Conservation (phyloP, 2,113 vertebrate genomes). For the Tinamus guttatus region DNA sequence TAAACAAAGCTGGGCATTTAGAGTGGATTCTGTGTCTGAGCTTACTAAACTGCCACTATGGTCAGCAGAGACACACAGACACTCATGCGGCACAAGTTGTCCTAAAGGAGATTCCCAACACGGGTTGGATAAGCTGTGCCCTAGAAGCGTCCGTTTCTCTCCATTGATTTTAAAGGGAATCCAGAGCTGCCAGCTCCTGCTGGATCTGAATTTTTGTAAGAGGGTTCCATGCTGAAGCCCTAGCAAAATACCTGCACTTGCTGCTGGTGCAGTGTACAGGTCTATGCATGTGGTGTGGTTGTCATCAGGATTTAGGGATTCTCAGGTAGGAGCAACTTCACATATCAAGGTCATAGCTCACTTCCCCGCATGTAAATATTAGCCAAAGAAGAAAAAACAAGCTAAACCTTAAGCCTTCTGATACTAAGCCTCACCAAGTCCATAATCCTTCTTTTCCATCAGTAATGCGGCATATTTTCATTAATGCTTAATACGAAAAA, state of each 20-base stretch:
- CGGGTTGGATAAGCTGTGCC: background rate
- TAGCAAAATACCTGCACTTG: background rate
- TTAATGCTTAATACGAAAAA: background rate
- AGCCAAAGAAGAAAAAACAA: background rate
- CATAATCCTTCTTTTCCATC: background rate
- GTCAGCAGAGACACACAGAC: background rate
- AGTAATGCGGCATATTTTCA: background rate
- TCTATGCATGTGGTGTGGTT: background rate
- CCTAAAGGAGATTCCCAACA: background rate
- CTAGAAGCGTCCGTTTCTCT: background rate
- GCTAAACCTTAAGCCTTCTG: background rate
- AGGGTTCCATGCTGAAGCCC: background rate
- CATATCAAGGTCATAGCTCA: background rate
- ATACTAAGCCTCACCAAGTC: background rate
- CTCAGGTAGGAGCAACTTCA: background rate
- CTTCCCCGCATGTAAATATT: background rate
- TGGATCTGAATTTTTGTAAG: background rate
- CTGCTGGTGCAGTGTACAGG: background rate
- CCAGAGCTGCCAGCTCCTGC: background rate
- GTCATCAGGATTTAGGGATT: constrained; percentile 5
- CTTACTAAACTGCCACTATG: background rate
- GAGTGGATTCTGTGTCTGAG: background rate
- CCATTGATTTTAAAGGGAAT: background rate
- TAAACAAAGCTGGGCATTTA: background rate
- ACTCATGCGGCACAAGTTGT: rapidly evolving